Base-by-base conservation (phyloP, 2,888 invertebrate genomes). In the Copidosoma aretas region DNA sequence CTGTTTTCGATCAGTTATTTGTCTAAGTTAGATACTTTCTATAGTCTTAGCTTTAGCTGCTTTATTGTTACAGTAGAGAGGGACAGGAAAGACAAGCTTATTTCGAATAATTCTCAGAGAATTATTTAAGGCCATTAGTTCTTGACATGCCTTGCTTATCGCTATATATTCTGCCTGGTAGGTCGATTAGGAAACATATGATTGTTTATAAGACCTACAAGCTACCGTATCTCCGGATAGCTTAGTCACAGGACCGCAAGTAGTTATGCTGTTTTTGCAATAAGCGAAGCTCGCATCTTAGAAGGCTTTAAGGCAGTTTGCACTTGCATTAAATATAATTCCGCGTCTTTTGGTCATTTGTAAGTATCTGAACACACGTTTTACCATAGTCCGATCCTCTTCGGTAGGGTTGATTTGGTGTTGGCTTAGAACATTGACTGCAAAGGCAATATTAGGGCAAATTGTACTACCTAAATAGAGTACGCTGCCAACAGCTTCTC, bases 11-110 rank as follows among this genome's bases (percentile, higher is more conserved):
- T 73, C 69, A 32, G 43, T 64, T 64, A 71, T 72, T 51, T 72
- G 72, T 54, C 71, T 67, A 14, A 71, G 32, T 58, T 64, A 71
- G 51, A 65, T 69, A 0, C 71, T 64, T 1, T 65, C 71, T 59
- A 17, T 66, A 12, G 53, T 49, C 51, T 64, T 64, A 5, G 58
- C 51, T 32, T 22, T 51, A 39, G 73, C 74, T 21, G 74, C 69
- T 65, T 68, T 74, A 56, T 75, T 75, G 54, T 75, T 72, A 52
- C 73, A 74, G 68, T 71, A 73, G 10, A 73, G 21, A 21, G 54
- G 70, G 5, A 73, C 61, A 12, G 74, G 72, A 68, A 21, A 67
- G 14, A 71, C 64, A 14, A 46, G 19, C 8, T 67, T 65, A 51
- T 56, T 54, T 10, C 71, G n/a, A 17, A 71, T 72, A 51, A 74